These are phyloP conservation scores for Drosophila orena DNA, from an alignment of 1,140 invertebrate genomes.

Conservation along the genomic window DNA sequence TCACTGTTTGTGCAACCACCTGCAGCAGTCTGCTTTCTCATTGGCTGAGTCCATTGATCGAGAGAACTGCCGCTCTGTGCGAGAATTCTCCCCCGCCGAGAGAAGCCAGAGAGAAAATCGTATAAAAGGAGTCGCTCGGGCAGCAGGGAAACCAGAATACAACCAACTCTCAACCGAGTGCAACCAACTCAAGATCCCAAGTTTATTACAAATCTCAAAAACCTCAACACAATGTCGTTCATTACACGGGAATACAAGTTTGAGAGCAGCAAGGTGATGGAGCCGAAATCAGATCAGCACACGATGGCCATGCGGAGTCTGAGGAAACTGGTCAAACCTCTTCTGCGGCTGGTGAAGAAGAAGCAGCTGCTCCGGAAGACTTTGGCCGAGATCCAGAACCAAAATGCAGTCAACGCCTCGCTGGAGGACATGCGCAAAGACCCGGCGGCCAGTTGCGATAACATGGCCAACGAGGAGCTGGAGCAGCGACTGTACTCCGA, in stretches of 20 bases:
- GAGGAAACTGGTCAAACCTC: constrained; percentile 86
- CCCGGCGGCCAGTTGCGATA: constrained; percentile 85
- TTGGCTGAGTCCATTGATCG: constrained; percentile 44
- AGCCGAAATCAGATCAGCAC: constrained; percentile 77
- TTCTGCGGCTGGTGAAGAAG: constrained; percentile 86
- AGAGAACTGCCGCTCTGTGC: constrained; percentile 12
- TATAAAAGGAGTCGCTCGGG: constrained; percentile 58
- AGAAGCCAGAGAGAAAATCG: constrained; percentile 30
- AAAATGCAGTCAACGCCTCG: constrained; percentile 82
- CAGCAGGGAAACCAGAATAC: constrained; percentile 53
- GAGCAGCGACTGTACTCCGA: constrained; percentile 88
- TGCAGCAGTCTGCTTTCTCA: constrained; percentile 55
- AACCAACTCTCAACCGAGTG: constrained; percentile 46
- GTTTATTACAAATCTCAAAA: constrained; percentile 2
- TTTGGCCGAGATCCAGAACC: constrained; percentile 71
- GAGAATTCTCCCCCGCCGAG: constrained; percentile 6
- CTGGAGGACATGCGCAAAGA: constrained; percentile 85
- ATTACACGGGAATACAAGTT: constrained; percentile 84
- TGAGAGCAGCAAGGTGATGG: constrained; percentile 62
- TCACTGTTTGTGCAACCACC: constrained; percentile 60
- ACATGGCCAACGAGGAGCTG: constrained; percentile 87
- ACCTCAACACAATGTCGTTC: constrained; percentile 68
- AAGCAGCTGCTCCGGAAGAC: constrained; percentile 84
- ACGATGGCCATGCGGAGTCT: constrained; percentile 84
- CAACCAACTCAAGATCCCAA: constrained; percentile 26